Base-by-base conservation (phyloP, 2,113 vertebrate species). In the Xiphophorus hellerii region DNA sequence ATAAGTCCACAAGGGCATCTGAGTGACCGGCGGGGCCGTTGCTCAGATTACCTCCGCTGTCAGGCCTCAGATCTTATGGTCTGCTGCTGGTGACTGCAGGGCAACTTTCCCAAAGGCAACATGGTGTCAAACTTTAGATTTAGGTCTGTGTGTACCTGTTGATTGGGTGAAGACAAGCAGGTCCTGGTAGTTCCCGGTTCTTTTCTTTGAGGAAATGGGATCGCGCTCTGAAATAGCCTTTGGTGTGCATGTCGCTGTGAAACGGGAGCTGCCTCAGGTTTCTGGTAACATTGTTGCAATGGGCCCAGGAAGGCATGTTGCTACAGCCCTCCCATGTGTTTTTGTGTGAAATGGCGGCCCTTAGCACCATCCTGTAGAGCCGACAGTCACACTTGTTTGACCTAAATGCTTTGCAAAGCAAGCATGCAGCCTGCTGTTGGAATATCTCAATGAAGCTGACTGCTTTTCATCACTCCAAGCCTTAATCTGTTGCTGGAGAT, bases 1-100 rank as follows among this genome's bases (percentile, higher is more conserved):
- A 93, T 94, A 92, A 90, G 90, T 90, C 89, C 88, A 84, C 88
- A 79, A 92, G 89, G 90, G 75, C 86, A 83, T 89, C 84, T 69
- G 85, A 90, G 92, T 91, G 84, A 92, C 76, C 88, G 90, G 90
- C 80, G 85, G 75, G 67, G 71, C 28, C 69, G 75, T 82, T n/a
- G 11, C 87, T 85, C 73, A 61, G 66, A 17, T 86, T 80, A 76
- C 87, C 14, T 4, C 61, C 1, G 0, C 71, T 27, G 44, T 48
- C 44, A 48, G 1, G 4, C 62, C 42, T 71, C 35, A 2, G 62
- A 44, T 29, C 37, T 69, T 51, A 6, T 20, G 15, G 68, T 71
- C 31, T 20, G 51, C 66, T 62, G 27, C 14, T 9, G 35, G 60
- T 69, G 17, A 69, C 30, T 69, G 61, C 62, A 22, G 27, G 39